phyloP scores from a whole-genome alignment of 2,113 vertebrate species.

The Epinephelus fuscoguttatus region DNA sequence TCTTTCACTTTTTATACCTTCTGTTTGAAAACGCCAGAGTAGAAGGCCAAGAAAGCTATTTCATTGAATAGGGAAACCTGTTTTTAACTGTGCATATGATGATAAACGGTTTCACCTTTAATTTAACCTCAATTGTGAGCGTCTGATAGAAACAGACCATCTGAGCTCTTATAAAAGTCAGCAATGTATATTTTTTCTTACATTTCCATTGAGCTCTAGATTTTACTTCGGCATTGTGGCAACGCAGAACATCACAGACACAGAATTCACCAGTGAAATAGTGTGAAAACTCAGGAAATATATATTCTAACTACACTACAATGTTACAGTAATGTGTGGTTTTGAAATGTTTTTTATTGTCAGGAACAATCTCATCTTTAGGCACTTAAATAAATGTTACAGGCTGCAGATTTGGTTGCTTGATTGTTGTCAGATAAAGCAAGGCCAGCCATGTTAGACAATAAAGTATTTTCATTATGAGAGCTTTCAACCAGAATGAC shows the following conservation, averaged over 20 bases:
- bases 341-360: neutral
- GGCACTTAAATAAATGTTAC: neutral
- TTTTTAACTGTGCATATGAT: no score
- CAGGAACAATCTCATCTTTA: neutral
- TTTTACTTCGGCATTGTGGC: neutral
- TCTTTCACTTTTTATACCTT: no score
- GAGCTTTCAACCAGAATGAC: neutral
- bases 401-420: neutral
- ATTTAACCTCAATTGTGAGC: neutral
- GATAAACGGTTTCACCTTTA: neutral
- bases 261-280: neutral
- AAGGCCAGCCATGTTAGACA: neutral
- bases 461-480: neutral
- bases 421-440: conserved; percentile 3
- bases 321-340: neutral
- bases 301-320: neutral
- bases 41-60: no score
- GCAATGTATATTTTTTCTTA: neutral
- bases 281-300: neutral
- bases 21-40: no score
- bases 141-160: neutral
- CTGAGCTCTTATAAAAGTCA: neutral
- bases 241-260: neutral
- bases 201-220: neutral
- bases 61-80: no score